These are phyloP conservation scores for Romanogobio albipinnatus DNA, from an alignment of 2,113 vertebrate species.

Conservation along the genomic window DNA sequence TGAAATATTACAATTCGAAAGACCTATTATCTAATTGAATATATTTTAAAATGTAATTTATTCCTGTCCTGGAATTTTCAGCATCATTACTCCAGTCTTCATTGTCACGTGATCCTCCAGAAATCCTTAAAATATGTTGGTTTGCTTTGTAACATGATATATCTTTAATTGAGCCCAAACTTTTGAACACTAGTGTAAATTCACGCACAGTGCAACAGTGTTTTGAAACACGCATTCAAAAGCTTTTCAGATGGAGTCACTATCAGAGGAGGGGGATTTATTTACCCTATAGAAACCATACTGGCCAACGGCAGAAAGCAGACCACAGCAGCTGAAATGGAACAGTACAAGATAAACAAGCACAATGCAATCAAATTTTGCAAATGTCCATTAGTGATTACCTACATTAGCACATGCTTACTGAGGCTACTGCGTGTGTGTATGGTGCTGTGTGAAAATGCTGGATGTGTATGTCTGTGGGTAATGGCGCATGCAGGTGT, in stretches of 20 bases:
- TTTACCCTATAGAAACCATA: slow-evolving; percentile 30
- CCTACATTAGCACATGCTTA: slow-evolving; percentile 39
- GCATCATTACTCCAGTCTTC: background rate
- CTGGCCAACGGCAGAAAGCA: background rate
- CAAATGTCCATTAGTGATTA: slow-evolving; percentile 39
- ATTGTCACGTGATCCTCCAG: background rate
- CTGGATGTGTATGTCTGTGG: slow-evolving; percentile 21
- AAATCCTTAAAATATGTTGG: too few species aligned
- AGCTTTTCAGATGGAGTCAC: slow-evolving; percentile 78
- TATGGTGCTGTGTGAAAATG: slow-evolving; percentile 14
- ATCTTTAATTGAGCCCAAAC: background rate
- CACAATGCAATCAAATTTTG: slow-evolving; percentile 26
- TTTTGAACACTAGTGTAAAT: background rate
- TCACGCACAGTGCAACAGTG: background rate
- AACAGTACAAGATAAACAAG: slow-evolving; percentile 18
- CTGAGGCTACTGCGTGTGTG: slow-evolving; percentile 31
- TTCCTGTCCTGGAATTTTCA: too few species aligned
- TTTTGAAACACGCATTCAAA: slow-evolving; percentile 34
- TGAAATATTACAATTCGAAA: background rate
- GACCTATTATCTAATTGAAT: too few species aligned
- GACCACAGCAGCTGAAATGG: slow-evolving; percentile 5
- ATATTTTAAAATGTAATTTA: too few species aligned
- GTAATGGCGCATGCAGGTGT: slow-evolving; percentile 31
- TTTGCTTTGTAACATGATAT: background rate
- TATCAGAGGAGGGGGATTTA: background rate